Evolutionary conservation across 1,140 invertebrate species (phyloP), one percentile per base, ranked within the genome.

Genomic region (Vanessa tameamea): DNA sequence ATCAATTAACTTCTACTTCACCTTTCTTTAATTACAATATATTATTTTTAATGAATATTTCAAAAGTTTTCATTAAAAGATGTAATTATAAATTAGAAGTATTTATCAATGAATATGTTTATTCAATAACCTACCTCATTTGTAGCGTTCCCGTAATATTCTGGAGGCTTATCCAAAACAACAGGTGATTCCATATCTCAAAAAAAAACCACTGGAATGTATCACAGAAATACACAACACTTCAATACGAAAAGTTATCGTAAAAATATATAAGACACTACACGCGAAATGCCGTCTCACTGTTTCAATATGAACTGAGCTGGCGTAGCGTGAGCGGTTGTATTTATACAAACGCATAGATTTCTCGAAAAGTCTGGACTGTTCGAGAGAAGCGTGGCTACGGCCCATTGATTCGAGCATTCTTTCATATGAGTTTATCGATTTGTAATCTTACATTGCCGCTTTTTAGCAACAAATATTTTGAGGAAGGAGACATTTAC

Each of bases 151-250:
- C 79, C 66, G 73, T 89, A 86, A 82, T 91, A 91, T 72, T 91
- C 90, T 64, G 90, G 90, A 64, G 90, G 90, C 72, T 92, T 92
- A 78, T 92, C 90, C 79, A 92, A 72, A 80, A 92, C 88, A 83
- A 92, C 89, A 76, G 90, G 90, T 50, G 90, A 92, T 82, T 92
- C 89, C 90, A 92, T 92, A 78, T 77, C 76, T 75, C 75, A 83
- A 80, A 85, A 82, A 20, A 20, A 20, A 20, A 20, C 1, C 84
- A 90, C 85, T 83, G 78, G 78, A 87, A 86, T 86, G 75, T 88
- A 81, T 85, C 87, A 92, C 90, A 83, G 74, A 72, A 64, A 78
- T 77, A 76, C 85, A 89, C 86, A 82, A 78, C 85, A 89, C 86
- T 86, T 74, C 61, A 59, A 73, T 82, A 78, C 57, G 63, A 66